phyloP scores from a whole-genome alignment of 2,888 invertebrate genomes.

The Apomyelois bistriatella region DNA sequence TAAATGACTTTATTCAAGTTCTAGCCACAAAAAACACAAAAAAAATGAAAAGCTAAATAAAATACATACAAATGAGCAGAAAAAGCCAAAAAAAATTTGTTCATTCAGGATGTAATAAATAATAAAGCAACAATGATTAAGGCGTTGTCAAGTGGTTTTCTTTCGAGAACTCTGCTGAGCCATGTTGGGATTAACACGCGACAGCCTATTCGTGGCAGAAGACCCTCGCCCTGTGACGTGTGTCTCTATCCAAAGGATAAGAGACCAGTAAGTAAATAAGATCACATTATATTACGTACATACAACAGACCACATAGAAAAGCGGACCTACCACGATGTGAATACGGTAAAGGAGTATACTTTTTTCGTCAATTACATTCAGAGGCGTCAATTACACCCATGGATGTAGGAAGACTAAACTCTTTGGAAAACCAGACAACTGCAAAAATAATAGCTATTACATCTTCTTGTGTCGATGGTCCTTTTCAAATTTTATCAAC shows the following conservation, averaged over 20 bases:
- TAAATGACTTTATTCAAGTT: neutral
- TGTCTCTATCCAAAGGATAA: slow-evolving; percentile 31
- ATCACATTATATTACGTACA: too few relatives aligned
- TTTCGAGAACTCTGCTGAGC: neutral
- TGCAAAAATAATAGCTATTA: too few relatives aligned
- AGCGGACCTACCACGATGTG: too few relatives aligned
- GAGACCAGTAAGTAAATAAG: slow-evolving; percentile 38
- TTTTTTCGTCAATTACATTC: too few relatives aligned
- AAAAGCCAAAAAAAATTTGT: neutral
- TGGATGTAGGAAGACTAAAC: too few relatives aligned
- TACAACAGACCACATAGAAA: too few relatives aligned
- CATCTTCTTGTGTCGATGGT: too few relatives aligned
- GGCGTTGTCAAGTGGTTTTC: neutral
- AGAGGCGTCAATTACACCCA: too few relatives aligned
- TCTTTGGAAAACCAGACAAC: too few relatives aligned
- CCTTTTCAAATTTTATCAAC: too few relatives aligned
- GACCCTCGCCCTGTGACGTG: slow-evolving; percentile 39
- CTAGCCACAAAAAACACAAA: neutral
- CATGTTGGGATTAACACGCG: neutral
- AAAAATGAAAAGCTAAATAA: neutral
- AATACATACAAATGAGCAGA: neutral
- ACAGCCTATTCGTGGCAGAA: slow-evolving; percentile 26
- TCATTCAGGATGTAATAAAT: neutral
- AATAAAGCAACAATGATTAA: neutral
- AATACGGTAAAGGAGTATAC: too few relatives aligned